Evolutionary conservation across 1,140 invertebrate species (phyloP).

Genomic region (Rhagoletis pomonella): DNA sequence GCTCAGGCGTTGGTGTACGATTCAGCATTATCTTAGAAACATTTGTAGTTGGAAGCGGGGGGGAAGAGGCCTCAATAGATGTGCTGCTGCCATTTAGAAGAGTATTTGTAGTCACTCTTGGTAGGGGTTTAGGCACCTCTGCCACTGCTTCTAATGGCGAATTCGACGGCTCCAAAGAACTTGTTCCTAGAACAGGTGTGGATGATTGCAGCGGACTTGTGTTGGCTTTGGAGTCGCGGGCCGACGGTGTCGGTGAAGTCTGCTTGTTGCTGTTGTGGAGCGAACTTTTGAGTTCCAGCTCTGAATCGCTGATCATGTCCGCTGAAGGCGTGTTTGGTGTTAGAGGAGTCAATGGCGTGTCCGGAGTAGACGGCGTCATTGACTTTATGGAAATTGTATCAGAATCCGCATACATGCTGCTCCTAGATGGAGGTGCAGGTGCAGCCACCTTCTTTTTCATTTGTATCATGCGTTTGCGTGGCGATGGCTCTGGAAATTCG

Average conservation of each 20-base stretch:
- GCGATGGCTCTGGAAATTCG: slow-evolving; percentile 66
- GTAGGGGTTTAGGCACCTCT: slow-evolving; percentile 62
- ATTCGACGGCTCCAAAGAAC: neutral
- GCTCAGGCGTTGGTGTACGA: slow-evolving; percentile 70
- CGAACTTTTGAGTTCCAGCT: neutral
- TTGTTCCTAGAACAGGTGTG: slow-evolving; percentile 31
- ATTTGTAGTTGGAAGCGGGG: slow-evolving; percentile 58
- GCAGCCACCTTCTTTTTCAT: slow-evolving; percentile 66
- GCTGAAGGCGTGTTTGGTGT: neutral
- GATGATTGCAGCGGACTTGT: neutral
- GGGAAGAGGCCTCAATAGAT: neutral
- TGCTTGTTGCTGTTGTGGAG: neutral
- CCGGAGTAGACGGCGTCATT: slow-evolving; percentile 1
- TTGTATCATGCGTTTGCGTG: slow-evolving; percentile 65
- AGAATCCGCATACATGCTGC: slow-evolving; percentile 53
- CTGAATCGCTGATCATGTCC: neutral
- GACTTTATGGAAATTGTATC: slow-evolving; percentile 64
- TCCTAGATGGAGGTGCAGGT: slow-evolving; percentile 64
- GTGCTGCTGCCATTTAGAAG: slow-evolving; percentile 26
- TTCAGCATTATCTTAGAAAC: slow-evolving; percentile 69
- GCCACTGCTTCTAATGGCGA: neutral
- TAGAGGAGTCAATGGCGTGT: slow-evolving; percentile 25
- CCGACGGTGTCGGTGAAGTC: slow-evolving; percentile 7
- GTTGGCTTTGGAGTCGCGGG: neutral
- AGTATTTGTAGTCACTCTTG: slow-evolving; percentile 62